Conservation (phyloP, 2,797 vertebrate genomes). For the Pseudomugil tenellus region DNA sequence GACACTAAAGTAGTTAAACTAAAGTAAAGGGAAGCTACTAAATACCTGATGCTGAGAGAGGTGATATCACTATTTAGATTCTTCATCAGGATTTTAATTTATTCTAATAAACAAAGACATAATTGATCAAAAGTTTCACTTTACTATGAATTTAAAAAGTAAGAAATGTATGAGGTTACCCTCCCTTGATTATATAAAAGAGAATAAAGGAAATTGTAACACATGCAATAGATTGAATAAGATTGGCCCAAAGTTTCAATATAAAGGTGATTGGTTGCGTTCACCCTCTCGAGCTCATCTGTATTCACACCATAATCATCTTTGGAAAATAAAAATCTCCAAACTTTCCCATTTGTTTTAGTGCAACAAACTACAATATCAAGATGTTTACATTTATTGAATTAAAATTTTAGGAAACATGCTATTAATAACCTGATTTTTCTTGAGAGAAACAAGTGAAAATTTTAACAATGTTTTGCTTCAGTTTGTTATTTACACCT, state of each 20-base stretch:
- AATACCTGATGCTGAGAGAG: neutral
- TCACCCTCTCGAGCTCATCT: neutral
- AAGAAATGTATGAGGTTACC: neutral
- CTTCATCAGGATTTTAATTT: neutral
- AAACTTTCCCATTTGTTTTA: neutral
- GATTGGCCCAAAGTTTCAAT: slow-evolving; percentile 8
- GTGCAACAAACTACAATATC: neutral
- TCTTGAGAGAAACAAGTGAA: too few relatives aligned
- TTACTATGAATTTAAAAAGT: neutral
- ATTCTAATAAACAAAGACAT: neutral
- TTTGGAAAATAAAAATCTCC: neutral
- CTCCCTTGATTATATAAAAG: neutral
- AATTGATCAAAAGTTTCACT: neutral
- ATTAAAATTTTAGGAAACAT: too few relatives aligned
- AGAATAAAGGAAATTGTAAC: slow-evolving; percentile 25
- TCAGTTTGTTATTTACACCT: neutral
- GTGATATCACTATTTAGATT: neutral
- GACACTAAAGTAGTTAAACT: too few relatives aligned
- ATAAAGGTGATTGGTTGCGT: neutral
- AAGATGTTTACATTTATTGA: neutral
- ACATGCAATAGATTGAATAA: slow-evolving; percentile 18
- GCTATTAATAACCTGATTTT: too few relatives aligned
- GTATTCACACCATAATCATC: too few relatives aligned
- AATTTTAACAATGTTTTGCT: too few relatives aligned
- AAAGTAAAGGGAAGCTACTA: too few relatives aligned